Evolutionary conservation across 2,888 invertebrate species (phyloP), one percentile per base, ranked within the genome.

Genomic region (Drosophila kuntzei): DNA sequence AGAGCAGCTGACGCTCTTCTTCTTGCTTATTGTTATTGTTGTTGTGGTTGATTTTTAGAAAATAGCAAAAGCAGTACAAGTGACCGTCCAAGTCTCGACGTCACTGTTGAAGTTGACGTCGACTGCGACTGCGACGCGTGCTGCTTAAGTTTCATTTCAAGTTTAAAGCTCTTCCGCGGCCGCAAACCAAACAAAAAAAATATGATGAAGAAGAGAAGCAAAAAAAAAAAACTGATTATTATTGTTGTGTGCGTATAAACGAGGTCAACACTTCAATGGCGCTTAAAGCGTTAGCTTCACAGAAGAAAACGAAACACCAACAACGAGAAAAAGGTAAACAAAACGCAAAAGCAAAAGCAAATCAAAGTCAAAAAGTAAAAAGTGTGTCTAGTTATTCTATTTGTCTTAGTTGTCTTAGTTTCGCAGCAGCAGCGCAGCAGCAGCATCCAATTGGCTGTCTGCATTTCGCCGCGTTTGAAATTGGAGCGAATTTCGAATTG

Each of bases 121-220:
- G 12, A 47, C 46, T 44, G 18, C 46, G 55, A 64, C 70, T 34
- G 51, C 39, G 27, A 16, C 37, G 47, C 46, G 22, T 44, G 70
- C 51, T 41, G 78, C 60, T 54, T 63, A 70, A 77, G 80, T 83
- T 89, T 87, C 82, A 79, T 87, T 86, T 86, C 85, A 89, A 86
- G 85, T 86, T 86, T 89, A 81, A 86, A 87, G 79, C 81, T 85
- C 88, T 89, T 89, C 82, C 83, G 88, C 78, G 74, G 74, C 72
- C 71, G 71, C 73, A 69, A 76, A 73, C 73, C 50, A 73, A 66
- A 62, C 73, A 69, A 76, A 73, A 71, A 47, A 73, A 66, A 62
- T 57, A 53, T 34, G 63, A 51, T 32, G 61, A 58, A 60, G 54
- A 25, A n/a, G n/a, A n/a, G n/a, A n/a, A n/a, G n/a, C n/a, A n/a